phyloP scores from a whole-genome alignment of 2,888 invertebrate genomes.

The Drosophila koepferae region DNA sequence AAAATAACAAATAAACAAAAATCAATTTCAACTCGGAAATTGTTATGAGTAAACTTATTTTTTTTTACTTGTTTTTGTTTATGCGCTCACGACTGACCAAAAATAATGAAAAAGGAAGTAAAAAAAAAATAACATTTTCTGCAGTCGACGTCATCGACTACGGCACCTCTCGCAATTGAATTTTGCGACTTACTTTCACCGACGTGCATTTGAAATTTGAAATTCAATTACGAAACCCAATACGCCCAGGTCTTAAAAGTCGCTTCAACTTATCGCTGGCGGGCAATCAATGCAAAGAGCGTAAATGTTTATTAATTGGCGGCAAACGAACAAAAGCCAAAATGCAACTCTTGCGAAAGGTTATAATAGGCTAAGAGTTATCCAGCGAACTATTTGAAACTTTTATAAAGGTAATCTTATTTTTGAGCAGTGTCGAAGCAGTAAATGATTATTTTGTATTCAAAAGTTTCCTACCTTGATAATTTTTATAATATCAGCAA shows the following conservation, averaged over 20 bases:
- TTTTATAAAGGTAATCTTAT: no score
- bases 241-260: slow-evolving; percentile 66
- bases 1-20: slow-evolving; percentile 12
- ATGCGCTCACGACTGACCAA: slow-evolving; percentile 59
- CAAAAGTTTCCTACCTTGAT: no score
- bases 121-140: slow-evolving; percentile 25
- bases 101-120: slow-evolving; percentile 20
- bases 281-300: slow-evolving; percentile 64
- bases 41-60: slow-evolving; percentile 25
- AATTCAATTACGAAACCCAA: slow-evolving; percentile 73
- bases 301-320: slow-evolving; percentile 74
- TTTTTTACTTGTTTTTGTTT: slow-evolving; percentile 40
- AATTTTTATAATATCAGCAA: no score
- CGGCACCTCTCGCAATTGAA: slow-evolving; percentile 38
- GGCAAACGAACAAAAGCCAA: slow-evolving; percentile 27
- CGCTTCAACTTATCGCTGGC: slow-evolving; percentile 50
- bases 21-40: slow-evolving; percentile 45
- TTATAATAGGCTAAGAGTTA: slow-evolving; percentile 7
- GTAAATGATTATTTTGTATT: no score
- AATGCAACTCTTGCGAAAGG: neutral
- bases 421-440: no score
- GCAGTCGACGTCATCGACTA: slow-evolving; percentile 36
- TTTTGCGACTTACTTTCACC: slow-evolving; percentile 69
- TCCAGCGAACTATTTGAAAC: neutral
- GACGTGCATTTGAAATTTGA: slow-evolving; percentile 56